Evolutionary conservation across 2,888 invertebrate species (phyloP).

Genomic region (Caradrina kadenii): DNA sequence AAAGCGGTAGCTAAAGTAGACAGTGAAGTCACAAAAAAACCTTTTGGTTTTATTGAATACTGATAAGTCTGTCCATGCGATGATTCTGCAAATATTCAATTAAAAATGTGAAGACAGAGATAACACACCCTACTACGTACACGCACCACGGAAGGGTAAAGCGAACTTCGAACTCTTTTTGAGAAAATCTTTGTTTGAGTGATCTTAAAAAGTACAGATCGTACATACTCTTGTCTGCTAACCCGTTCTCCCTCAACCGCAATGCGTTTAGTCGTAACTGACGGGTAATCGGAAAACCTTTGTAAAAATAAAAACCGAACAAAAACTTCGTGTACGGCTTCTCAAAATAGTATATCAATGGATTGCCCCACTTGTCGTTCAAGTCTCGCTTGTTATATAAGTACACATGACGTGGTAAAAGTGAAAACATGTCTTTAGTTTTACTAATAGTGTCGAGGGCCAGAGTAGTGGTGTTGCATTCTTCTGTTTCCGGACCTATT

Average conservation of each 20-base stretch:
- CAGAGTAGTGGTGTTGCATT: conserved; percentile 44
- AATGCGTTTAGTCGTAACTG: conserved; percentile 33
- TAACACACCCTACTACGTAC: conserved; percentile 43
- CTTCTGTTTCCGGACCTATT: background rate
- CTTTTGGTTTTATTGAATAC: too few species aligned
- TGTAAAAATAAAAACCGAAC: conserved; percentile 48
- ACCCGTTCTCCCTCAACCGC: conserved; percentile 48
- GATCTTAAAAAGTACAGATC: conserved; percentile 36
- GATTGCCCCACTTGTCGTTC: conserved; percentile 53
- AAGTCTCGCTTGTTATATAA: conserved; percentile 43
- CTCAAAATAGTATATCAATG: conserved; percentile 41
- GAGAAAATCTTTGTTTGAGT: conserved; percentile 41
- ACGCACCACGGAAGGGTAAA: conserved; percentile 57
- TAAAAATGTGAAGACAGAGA: conserved; percentile 42
- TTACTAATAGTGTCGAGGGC: conserved; percentile 44
- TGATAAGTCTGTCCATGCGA: too few species aligned
- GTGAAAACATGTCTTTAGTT: conserved; percentile 29
- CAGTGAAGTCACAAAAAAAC: too few species aligned
- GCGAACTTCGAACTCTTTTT: conserved; percentile 45
- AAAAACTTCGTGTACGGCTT: conserved; percentile 38
- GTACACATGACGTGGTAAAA: conserved; percentile 42
- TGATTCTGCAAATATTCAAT: conserved; percentile 31
- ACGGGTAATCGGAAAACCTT: conserved; percentile 53
- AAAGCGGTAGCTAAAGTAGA: too few species aligned
- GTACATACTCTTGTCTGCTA: conserved; percentile 42